Evolutionary conservation across 1,140 invertebrate species (phyloP).

Genomic region (Eulimnadia texana): DNA sequence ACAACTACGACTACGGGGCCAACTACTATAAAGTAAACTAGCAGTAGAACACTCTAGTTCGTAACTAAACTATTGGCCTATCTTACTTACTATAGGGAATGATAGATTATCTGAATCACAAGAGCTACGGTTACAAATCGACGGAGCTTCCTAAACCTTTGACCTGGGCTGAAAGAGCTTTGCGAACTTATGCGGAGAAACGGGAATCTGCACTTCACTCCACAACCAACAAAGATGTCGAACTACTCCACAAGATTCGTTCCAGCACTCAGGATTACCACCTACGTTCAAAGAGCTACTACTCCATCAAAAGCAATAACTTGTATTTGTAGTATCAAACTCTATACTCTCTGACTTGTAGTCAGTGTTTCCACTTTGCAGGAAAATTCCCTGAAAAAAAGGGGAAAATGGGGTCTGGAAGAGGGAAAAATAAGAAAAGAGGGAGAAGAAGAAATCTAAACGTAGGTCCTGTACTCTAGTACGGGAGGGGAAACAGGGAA

Average conservation of each 20-base stretch:
- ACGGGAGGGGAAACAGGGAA: too few species aligned
- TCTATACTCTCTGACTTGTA: neutral
- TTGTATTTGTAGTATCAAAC: neutral
- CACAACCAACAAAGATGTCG: constrained; percentile 9
- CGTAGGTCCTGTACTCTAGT: too few species aligned
- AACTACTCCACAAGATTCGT: constrained; percentile 15
- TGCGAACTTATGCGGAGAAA: constrained; percentile 45
- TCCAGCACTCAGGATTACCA: neutral
- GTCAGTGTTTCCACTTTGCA: neutral
- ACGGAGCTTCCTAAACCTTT: constrained; percentile 51
- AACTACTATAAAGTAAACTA: constrained; percentile 7
- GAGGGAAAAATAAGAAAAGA: too few species aligned
- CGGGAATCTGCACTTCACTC: constrained; percentile 7
- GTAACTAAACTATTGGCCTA: neutral
- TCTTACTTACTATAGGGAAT: constrained; percentile 42
- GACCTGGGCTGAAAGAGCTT: constrained; percentile 62
- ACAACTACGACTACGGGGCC: constrained; percentile 42
- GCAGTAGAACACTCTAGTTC: neutral
- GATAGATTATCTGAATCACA: constrained; percentile 60
- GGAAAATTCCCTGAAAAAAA: too few species aligned
- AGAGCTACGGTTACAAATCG: constrained; percentile 45
- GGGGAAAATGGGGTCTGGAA: too few species aligned
- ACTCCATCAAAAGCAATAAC: neutral
- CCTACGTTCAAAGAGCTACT: neutral
- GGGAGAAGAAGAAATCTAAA: too few species aligned